These are phyloP conservation scores for Drosophila leonis DNA, from an alignment of 2,888 invertebrate species.

Conservation along the genomic window DNA sequence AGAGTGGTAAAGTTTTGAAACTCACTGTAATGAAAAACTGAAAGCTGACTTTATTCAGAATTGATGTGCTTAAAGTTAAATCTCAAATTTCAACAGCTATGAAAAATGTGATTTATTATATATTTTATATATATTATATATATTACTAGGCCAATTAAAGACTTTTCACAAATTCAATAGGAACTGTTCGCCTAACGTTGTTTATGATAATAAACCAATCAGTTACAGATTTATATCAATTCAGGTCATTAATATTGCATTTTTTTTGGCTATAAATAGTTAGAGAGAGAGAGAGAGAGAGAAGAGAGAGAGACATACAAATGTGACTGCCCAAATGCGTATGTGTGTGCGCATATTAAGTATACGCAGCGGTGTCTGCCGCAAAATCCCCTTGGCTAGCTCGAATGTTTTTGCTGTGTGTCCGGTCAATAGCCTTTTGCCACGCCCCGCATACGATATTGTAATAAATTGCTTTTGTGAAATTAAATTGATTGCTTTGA, in stretches of 20 bases:
- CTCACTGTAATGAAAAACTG: background rate
- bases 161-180: background rate
- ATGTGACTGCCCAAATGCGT: conserved; percentile 2
- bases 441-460: conserved; percentile 52
- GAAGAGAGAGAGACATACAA: background rate
- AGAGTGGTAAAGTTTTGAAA: background rate
- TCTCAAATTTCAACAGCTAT: background rate
- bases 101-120: background rate
- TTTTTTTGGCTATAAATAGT: conserved; percentile 19
- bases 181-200: conserved; percentile 1
- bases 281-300: background rate
- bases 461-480: conserved; percentile 76
- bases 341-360: conserved; percentile 35
- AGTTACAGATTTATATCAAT: conserved; percentile 24
- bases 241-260: conserved; percentile 23
- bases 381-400: background rate
- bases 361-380: conserved; percentile 37
- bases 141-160: background rate
- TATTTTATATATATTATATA: background rate
- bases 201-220: conserved; percentile 24
- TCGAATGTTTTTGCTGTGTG: conserved; percentile 9
- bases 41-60: background rate
- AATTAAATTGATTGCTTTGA: conserved; percentile 81
- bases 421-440: conserved; percentile 62
- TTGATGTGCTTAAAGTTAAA: background rate